Percentiles rank a stretch among this genome's conserved stretches.
phyloP scores from a whole-genome alignment of 2,888 invertebrate species.

The Lycia hirtaria region DNA sequence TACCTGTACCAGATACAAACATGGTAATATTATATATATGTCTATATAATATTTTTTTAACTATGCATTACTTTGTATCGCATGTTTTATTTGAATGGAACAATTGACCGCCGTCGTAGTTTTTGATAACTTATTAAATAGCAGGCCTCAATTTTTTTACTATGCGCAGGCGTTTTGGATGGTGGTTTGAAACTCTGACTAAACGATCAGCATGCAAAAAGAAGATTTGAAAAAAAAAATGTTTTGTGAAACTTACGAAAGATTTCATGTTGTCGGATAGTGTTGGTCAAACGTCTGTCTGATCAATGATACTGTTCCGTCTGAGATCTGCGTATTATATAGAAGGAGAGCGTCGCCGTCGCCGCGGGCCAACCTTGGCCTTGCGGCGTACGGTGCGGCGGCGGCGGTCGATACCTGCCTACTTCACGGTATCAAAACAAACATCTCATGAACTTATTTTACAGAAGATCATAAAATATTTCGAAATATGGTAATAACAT shows the following conservation, averaged over 20 bases:
- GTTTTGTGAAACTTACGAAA: slow-evolving; percentile 9
- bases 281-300: not conserved
- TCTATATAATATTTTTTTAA: not conserved
- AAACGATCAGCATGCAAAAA: too few relatives aligned
- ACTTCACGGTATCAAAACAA: not conserved
- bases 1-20: slow-evolving; percentile 31
- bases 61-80: too few relatives aligned
- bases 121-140: too few relatives aligned
- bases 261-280: slow-evolving; percentile 18
- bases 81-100: too few relatives aligned
- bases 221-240: not conserved
- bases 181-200: too few relatives aligned
- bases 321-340: slow-evolving; percentile 1
- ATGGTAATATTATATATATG: not conserved
- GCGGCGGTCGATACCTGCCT: too few relatives aligned
- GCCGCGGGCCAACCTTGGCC: not conserved
- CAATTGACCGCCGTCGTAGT: too few relatives aligned
- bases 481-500: too few relatives aligned
- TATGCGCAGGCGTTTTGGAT: too few relatives aligned
- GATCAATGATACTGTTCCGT: slow-evolving; percentile 4
- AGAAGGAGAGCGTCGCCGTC: not conserved
- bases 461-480: too few relatives aligned
- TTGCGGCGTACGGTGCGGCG: not conserved
- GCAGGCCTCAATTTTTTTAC: too few relatives aligned
- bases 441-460: too few relatives aligned